A percentile compares a stretch with the other conserved stretches of the same genome.
These are phyloP conservation scores for Drosophila sucinea DNA, from an alignment of 1,140 invertebrate species.

Conservation along the genomic window DNA sequence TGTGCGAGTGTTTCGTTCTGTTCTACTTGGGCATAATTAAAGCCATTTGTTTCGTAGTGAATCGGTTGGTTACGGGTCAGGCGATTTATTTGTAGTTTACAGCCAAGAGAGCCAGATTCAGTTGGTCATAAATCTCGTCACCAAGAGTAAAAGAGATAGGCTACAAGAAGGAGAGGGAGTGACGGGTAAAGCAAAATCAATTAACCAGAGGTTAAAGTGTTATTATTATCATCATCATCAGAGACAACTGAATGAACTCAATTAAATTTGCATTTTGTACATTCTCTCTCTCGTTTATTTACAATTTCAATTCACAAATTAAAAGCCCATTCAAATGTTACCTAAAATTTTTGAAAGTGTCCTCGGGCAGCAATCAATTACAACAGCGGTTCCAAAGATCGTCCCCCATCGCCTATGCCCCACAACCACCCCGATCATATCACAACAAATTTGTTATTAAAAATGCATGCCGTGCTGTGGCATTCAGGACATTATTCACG, in stretches of 20 bases:
- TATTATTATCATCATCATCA: constrained; percentile 15
- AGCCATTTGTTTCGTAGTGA: constrained; percentile 68
- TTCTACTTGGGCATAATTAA: constrained; percentile 68
- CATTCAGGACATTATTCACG: constrained; percentile 29
- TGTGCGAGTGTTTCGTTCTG: constrained; percentile 30
- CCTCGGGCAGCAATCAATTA: not conserved
- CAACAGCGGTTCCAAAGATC: not conserved
- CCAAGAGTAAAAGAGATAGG: not conserved
- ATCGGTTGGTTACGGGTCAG: constrained; percentile 50
- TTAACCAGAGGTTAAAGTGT: constrained; percentile 48
- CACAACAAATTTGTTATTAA: constrained; percentile 36
- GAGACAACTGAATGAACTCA: constrained; percentile 34
- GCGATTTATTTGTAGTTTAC: constrained; percentile 71
- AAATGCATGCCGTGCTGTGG: constrained; percentile 9
- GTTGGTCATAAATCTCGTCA: constrained; percentile 54
- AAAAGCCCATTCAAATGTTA: constrained; percentile 5
- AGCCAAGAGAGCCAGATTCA: constrained; percentile 31
- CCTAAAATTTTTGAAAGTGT: not conserved
- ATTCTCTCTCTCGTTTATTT: constrained; percentile 33
- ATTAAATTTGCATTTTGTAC: constrained; percentile 30
- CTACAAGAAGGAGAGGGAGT: not conserved
- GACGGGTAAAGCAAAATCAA: constrained; percentile 35
- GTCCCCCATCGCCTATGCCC: not conserved
- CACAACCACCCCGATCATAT: too few relatives aligned
- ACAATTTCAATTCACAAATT: constrained; percentile 14